Evolutionary conservation across 2,888 invertebrate genomes (phyloP).

Genomic region (Corbicula japonica): DNA sequence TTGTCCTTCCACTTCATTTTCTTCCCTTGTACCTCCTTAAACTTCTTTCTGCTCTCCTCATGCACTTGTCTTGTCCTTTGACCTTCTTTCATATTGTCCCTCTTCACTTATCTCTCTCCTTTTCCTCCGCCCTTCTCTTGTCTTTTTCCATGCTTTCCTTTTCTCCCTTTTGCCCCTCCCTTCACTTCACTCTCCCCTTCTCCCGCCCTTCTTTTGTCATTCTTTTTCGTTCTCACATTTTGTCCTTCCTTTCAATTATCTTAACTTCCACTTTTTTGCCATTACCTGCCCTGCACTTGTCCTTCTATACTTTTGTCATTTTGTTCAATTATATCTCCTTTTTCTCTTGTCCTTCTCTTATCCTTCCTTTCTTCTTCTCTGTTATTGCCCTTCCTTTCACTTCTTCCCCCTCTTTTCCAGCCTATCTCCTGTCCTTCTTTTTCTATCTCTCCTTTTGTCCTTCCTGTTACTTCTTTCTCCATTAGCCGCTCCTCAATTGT

Average conservation of each 20-base stretch:
- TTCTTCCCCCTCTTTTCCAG: too few relatives aligned
- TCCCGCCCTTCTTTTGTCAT: background rate
- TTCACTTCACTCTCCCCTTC: too few relatives aligned
- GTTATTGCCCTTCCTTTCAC: too few relatives aligned
- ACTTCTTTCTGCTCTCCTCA: background rate
- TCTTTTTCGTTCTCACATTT: background rate
- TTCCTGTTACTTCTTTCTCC: background rate
- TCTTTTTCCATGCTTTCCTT: background rate
- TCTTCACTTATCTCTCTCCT: background rate
- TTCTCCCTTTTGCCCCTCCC: background rate
- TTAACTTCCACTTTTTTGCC: background rate
- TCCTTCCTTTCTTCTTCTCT: too few relatives aligned
- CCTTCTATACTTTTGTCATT: background rate
- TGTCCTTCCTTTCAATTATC: too few relatives aligned
- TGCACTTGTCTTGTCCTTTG: background rate
- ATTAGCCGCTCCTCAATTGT: background rate
- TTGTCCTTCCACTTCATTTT: background rate
- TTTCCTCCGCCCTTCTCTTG: background rate
- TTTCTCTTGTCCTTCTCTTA: too few relatives aligned
- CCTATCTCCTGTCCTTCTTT: background rate
- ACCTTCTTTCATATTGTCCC: background rate
- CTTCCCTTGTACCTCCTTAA: background rate
- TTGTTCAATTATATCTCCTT: too few relatives aligned
- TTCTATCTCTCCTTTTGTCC: background rate
- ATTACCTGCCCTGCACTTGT: too few relatives aligned